Conservation (phyloP, 2,888 invertebrate genomes). For the Cheilosia vulpina region DNA sequence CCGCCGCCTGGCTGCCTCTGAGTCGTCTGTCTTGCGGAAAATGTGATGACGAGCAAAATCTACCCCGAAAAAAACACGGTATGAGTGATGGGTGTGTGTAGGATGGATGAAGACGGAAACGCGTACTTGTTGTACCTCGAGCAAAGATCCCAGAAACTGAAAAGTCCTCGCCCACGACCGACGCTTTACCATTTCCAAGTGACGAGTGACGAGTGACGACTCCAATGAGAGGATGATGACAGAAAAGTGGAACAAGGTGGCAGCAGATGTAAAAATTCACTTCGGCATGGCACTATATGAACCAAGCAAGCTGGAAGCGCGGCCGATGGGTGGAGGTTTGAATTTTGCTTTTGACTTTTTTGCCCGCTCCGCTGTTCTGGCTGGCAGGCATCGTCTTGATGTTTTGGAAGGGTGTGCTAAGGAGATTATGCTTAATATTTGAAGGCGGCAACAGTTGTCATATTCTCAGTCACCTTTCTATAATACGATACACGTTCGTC, state of each 20-base stretch:
- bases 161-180: conserved; percentile 2
- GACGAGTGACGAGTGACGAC: conserved; percentile 39
- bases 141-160: conserved; percentile 17
- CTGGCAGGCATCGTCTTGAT: conserved; percentile 18
- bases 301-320: conserved; percentile 44
- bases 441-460: conserved; percentile 74
- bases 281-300: conserved; percentile 71
- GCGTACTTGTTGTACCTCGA: conserved; percentile 71
- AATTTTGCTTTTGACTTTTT: conserved; percentile 45
- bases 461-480: conserved; percentile 65
- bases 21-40: conserved; percentile 63
- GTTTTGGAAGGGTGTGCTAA: conserved; percentile 26
- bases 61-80: conserved; percentile 37
- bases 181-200: conserved; percentile 6
- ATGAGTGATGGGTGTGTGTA: conserved; percentile 1
- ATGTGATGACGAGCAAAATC: conserved; percentile 70
- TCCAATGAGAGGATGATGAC: conserved; percentile 71
- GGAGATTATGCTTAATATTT: conserved; percentile 72
- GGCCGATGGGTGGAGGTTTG: conserved; percentile 17
- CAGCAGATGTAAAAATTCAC: conserved; percentile 76
- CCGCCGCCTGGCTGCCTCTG: conserved; percentile 56
- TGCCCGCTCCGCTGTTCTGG: neutral
- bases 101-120: conserved; percentile 51
- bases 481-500: conserved; percentile 31
- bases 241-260: conserved; percentile 73